A percentile compares a stretch with the other conserved stretches of the same genome.
Conservation (phyloP, 2,888 invertebrate genomes). For the Eilema griseolum region DNA sequence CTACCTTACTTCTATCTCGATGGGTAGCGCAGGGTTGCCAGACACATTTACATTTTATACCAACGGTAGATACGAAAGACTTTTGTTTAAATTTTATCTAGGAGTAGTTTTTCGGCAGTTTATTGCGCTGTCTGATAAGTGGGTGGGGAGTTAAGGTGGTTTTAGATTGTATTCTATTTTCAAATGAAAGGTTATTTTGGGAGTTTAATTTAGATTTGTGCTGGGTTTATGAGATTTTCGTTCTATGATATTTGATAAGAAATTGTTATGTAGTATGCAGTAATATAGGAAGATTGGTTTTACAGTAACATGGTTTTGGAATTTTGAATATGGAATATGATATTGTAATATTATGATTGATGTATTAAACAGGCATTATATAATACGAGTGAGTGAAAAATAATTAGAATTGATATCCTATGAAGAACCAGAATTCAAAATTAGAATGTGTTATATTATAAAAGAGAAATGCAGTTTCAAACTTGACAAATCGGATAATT, state of each 20-base stretch:
- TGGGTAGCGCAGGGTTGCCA: slow-evolving; percentile 77
- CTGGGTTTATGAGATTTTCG: not conserved
- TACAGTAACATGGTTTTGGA: not conserved
- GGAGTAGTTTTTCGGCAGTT: slow-evolving; percentile 53
- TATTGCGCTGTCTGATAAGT: slow-evolving; percentile 32
- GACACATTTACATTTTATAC: slow-evolving; percentile 78
- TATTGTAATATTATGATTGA: no score
- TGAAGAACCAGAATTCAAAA: no score
- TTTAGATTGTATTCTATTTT: slow-evolving; percentile 19
- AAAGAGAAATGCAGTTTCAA: no score
- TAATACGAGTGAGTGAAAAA: no score
- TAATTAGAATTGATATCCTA: no score
- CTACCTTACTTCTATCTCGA: slow-evolving; percentile 81
- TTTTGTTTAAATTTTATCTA: slow-evolving; percentile 59
- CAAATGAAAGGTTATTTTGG: slow-evolving; percentile 10
- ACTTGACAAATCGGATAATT: no score
- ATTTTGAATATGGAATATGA: not conserved
- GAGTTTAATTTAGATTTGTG: slow-evolving; percentile 3
- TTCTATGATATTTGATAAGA: not conserved
- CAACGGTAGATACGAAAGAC: slow-evolving; percentile 60
- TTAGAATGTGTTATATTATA: no score
- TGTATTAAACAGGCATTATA: no score
- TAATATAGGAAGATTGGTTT: not conserved
- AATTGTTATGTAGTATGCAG: not conserved
- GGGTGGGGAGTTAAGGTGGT: slow-evolving; percentile 9